Evolutionary conservation across 2,797 vertebrate genomes (phyloP), one percentile per base, ranked within the genome.

Genomic region (Chelmon rostratus): DNA sequence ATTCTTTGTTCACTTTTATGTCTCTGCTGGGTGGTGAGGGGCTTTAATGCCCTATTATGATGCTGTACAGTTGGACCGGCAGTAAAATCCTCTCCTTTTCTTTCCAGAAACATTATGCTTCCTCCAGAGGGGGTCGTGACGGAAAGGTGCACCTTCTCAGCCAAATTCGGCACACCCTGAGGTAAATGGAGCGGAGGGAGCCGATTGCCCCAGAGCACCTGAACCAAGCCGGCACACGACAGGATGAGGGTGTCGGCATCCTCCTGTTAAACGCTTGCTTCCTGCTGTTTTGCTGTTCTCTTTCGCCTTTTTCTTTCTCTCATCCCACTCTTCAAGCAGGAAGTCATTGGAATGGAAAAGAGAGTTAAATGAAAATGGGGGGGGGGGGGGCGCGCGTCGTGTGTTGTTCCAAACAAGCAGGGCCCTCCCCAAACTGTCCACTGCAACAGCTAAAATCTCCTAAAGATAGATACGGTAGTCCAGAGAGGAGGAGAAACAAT

Each of bases 161-260:
- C 96, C 96, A 97, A 96, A 94, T 73, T 72, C 23, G 77, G 95
- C 94, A 96, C 97, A 93, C 96, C 95, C 95, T 92, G 93, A 96
- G 96, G 95, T 96, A 85, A 95, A 94, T 91, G 95, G 94, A 84
- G 78, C 37, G 19, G 76, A 68, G 76, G 81, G 79, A 85, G 61
- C 68, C 46, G 82, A 88, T 82, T 94, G 95, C 89, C 81, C 64
- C 94, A 88, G 88, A 91, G 94, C 96, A 97, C 96, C 96, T 97
- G 97, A 97, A 94, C 90, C 79, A 74, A 76, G 80, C 69, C 73
- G 96, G 96, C 96, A 97, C 97, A 97, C 96, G 97, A 97, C 97
- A 96, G 97, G 96, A 98, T 96, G 96, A 95, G 96, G 97, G 96
- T 95, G 96, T 96, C 85, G 86, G 96, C 96, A 95, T 96, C 96